A percentile compares a stretch with the other conserved stretches of the same genome.
phyloP scores from a whole-genome alignment of 2,888 invertebrate species.

The Hoplodrina blanda region DNA sequence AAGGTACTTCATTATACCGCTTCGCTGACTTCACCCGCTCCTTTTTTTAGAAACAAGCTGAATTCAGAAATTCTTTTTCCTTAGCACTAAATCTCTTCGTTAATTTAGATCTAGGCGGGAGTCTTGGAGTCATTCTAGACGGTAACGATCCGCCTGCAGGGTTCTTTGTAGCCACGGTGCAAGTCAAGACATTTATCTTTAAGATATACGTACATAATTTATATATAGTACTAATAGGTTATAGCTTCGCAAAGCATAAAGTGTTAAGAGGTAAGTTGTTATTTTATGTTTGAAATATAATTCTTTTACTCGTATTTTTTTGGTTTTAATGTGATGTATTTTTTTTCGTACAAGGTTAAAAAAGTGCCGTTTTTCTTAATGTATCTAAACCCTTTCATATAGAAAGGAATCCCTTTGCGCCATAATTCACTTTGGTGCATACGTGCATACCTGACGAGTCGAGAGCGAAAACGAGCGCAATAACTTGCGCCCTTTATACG shows the following conservation, averaged over 20 bases:
- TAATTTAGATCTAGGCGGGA: constrained; percentile 67
- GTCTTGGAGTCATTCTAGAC: constrained; percentile 50
- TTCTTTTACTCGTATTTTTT: neutral
- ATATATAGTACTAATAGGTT: neutral
- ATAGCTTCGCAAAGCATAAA: constrained; percentile 21
- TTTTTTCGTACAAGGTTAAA: neutral
- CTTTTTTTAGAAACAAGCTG: constrained; percentile 61
- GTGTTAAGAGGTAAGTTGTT: constrained; percentile 1
- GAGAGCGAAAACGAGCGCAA: constrained; percentile 49
- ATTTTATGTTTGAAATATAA: neutral
- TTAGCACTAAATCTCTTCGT: constrained; percentile 66
- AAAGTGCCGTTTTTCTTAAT: constrained; percentile 1
- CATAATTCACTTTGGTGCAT: constrained; percentile 42
- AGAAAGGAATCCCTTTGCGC: constrained; percentile 36
- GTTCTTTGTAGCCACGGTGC: constrained; percentile 47
- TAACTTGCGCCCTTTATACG: constrained; percentile 34
- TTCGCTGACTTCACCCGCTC: constrained; percentile 37
- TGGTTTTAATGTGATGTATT: neutral
- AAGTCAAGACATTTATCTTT: constrained; percentile 32
- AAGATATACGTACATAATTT: neutral
- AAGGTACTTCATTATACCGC: constrained; percentile 55
- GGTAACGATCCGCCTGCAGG: constrained; percentile 56
- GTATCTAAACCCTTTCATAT: constrained; percentile 7
- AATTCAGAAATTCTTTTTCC: constrained; percentile 61
- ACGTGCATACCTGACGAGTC: constrained; percentile 45